Percentiles rank a stretch among this genome's conserved stretches.
These are phyloP conservation scores for Apostichopus californicus DNA, from an alignment of 35 echinoderm and acorn worm species.

Conservation along the genomic window DNA sequence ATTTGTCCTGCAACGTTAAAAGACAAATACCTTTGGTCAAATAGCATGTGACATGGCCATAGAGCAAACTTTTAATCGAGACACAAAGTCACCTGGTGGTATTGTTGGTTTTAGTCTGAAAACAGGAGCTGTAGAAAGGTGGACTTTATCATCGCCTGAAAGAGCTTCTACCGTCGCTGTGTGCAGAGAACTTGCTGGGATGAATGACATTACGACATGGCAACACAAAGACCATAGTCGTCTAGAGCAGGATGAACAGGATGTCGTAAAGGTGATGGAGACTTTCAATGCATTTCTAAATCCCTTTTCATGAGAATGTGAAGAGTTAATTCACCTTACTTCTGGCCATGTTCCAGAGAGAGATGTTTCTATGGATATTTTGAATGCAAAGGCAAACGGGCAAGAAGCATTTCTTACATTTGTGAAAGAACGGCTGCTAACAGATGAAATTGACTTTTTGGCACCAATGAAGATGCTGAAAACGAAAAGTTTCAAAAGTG, in stretches of 20 bases:
- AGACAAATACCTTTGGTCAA: too few relatives aligned
- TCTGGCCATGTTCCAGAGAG: not conserved
- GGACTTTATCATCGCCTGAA: not conserved
- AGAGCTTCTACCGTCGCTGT: not conserved
- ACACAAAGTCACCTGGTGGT: constrained; percentile 19
- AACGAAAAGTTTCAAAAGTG: not conserved
- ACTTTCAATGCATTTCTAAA: not conserved
- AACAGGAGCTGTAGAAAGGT: not conserved
- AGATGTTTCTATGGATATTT: constrained; percentile 1
- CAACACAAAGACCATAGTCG: not conserved
- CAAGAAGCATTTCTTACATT: not conserved
- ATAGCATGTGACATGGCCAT: constrained; percentile 39
- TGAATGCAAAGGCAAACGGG: not conserved
- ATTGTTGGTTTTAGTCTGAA: not conserved
- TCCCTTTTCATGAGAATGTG: not conserved
- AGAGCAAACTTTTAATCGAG: constrained; percentile 26
- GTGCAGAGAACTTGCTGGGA: not conserved
- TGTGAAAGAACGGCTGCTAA: not conserved
- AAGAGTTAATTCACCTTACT: not conserved
- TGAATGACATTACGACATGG: not conserved
- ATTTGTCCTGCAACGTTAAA: constrained; percentile 12
- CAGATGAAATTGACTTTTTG: not conserved
- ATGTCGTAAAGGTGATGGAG: not conserved
- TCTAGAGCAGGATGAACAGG: constrained; percentile 2
- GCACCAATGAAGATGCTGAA: not conserved